Percentiles rank a stretch among this genome's conserved stretches.
These are phyloP conservation scores for Cephalotes varians DNA, from an alignment of 2,888 invertebrate species.

Conservation along the genomic window DNA sequence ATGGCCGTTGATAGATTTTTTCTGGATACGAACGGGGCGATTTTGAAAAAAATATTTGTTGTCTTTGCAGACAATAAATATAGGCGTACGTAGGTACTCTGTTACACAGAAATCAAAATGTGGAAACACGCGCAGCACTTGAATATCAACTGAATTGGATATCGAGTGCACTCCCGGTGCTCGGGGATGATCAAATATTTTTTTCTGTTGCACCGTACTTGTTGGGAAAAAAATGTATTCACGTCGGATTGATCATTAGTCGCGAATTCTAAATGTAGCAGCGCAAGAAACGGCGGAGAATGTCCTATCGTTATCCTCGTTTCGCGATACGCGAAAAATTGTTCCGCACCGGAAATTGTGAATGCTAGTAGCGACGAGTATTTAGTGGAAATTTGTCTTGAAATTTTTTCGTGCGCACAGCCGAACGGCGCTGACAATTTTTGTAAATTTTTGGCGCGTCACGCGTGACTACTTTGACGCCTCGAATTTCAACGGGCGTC, in stretches of 20 bases:
- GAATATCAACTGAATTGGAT: constrained; percentile 77
- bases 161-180: constrained; percentile 71
- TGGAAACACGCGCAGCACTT: constrained; percentile 75
- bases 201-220: constrained; percentile 70
- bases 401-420: constrained; percentile 39
- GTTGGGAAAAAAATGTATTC: constrained; percentile 69
- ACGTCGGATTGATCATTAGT: constrained; percentile 72
- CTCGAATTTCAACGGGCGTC: constrained; percentile 55
- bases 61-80: constrained; percentile 73
- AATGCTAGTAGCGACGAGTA: constrained; percentile 30
- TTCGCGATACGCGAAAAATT: constrained; percentile 30
- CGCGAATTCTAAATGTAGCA: constrained; percentile 62
- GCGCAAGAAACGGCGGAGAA: constrained; percentile 45
- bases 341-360: constrained; percentile 19
- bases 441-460: constrained; percentile 55
- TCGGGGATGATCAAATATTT: constrained; percentile 75
- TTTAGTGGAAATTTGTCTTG: constrained; percentile 51
- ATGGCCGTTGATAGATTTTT: constrained; percentile 62
- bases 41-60: constrained; percentile 73
- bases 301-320: background rate
- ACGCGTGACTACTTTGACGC: constrained; percentile 56
- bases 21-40: constrained; percentile 70
- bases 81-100: constrained; percentile 56
- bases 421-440: constrained; percentile 52
- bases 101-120: constrained; percentile 76